phyloP scores from a whole-genome alignment of 2,888 invertebrate genomes.

The Melikaiella ostensackeni region DNA sequence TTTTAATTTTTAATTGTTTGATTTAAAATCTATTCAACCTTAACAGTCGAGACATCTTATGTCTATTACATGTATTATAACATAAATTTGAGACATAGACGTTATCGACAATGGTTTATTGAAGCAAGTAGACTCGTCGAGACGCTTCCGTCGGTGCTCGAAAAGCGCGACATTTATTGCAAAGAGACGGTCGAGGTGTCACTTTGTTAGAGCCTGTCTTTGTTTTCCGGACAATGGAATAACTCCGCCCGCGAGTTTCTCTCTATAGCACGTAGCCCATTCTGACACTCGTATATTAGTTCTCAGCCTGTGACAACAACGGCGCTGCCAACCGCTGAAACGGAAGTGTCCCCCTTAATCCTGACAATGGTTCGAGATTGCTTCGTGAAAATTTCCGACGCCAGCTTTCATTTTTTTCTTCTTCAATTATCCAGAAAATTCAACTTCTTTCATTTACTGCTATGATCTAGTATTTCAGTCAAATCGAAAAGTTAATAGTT shows the following conservation, averaged over 20 bases:
- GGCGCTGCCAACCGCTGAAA: conserved; percentile 8
- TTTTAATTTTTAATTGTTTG: no score
- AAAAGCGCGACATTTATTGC: conserved; percentile 13
- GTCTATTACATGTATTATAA: no score
- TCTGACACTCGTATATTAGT: conserved; percentile 17
- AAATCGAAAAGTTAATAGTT: no score
- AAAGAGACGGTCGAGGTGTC: conserved; percentile 16
- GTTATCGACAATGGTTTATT: neutral
- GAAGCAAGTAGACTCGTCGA: neutral
- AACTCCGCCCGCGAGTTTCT: conserved; percentile 2
- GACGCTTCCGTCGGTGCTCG: neutral
- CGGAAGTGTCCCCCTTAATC: conserved; percentile 27
- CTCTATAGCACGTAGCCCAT: conserved; percentile 18
- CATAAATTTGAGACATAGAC: neutral
- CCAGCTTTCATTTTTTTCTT: neutral
- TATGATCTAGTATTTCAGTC: no score
- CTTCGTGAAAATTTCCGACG: neutral
- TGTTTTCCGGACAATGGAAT: conserved; percentile 24
- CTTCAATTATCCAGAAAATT: neutral
- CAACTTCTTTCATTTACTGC: no score
- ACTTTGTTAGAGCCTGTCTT: conserved; percentile 18
- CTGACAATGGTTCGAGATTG: conserved; percentile 18
- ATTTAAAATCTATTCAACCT: no score
- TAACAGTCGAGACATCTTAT: no score
- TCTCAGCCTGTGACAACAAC: conserved; percentile 18